These are phyloP conservation scores for Ricordea florida DNA, from an alignment of 92 coral and sea anemone genomes.

Conservation along the genomic window DNA sequence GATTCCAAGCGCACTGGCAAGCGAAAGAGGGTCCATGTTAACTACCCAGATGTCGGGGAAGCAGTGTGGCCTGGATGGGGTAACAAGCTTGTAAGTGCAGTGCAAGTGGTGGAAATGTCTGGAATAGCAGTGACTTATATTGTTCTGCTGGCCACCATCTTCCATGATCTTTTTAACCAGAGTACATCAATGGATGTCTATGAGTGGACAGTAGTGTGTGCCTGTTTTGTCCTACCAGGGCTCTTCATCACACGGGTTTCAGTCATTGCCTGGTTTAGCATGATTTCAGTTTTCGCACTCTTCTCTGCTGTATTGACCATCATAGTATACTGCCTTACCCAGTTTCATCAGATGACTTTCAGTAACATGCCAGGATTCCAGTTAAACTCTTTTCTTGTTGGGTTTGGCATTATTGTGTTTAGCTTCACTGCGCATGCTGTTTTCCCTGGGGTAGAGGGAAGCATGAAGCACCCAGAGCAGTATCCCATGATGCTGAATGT, in stretches of 20 bases:
- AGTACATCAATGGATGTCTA: slow-evolving; percentile 24
- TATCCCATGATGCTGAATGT: slow-evolving; percentile 37
- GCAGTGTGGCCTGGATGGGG: slow-evolving; percentile 46
- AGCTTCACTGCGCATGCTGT: slow-evolving; percentile 52
- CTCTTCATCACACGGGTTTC: slow-evolving; percentile 40
- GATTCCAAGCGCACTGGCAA: slow-evolving; percentile 35
- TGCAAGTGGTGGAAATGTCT: slow-evolving; percentile 42
- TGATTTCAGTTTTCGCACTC: slow-evolving; percentile 37
- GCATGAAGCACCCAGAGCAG: slow-evolving; percentile 29
- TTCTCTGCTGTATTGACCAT: slow-evolving; percentile 16
- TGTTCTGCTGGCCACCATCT: slow-evolving; percentile 11
- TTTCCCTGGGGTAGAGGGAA: slow-evolving; percentile 45
- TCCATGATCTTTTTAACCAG: slow-evolving; percentile 19
- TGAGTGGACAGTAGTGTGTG: slow-evolving; percentile 27
- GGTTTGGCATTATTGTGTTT: slow-evolving; percentile 34
- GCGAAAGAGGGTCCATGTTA: slow-evolving; percentile 24
- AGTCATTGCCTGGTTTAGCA: slow-evolving; percentile 43
- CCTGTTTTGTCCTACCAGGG: slow-evolving; percentile 37
- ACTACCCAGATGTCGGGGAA: slow-evolving; percentile 41
- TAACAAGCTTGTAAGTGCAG: slow-evolving; percentile 24
- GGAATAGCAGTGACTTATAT: slow-evolving; percentile 39
- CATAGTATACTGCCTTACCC: slow-evolving; percentile 25
- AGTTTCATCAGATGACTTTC: slow-evolving; percentile 19
- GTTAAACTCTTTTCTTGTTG: slow-evolving; percentile 15
- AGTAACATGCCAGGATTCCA: slow-evolving; percentile 39